Base-by-base conservation (phyloP, 2,797 vertebrate genomes). In the Sphenodon punctatus region DNA sequence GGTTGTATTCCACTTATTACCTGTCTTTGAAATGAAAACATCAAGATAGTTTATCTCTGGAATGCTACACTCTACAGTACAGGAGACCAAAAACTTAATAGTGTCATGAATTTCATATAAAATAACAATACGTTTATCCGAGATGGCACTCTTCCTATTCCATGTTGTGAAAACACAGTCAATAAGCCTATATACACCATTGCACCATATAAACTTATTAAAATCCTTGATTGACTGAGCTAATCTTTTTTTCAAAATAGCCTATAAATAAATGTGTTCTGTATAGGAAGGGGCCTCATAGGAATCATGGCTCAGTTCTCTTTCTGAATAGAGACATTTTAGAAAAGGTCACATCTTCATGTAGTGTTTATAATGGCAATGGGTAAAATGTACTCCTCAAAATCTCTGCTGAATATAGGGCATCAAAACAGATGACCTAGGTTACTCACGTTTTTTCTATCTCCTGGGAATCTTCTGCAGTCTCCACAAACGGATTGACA, bases 11-110 rank as follows among this genome's bases (percentile, higher is more conserved):
- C 78, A 91, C 90, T 93, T 95, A 95, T 93, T 94, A 92, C 88
- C 91, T 95, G 92, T 93, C 93, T 95, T 92, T 93, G 92, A 93
- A 96, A 95, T 95, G 93, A 96, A 95, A 95, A 94, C 92, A 95
- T 92, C 92, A 93, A 92, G 93, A 92, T 90, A 91, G 91, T 94
- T 95, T 94, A 93, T 94, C 93, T 95, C 82, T 91, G 89, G 94
- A 95, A 94, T 90, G 89, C 87, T 93, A 46, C 59, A 84, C 85
- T 94, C 78, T 86, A 83, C 77, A 86, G 88, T 88, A 84, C 87
- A 85, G 1, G 41, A 92, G 75, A 90, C 78, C 86, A 86, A 95
- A 94, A 93, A 86, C 58, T 83, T 94, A 96, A 94, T 90, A 92
- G 91, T 81, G 65, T 92, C 91, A 93, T 94, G 93, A 95, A 94